These are phyloP conservation scores for Ennomos fuscantarius DNA, from an alignment of 2,888 invertebrate species.

Conservation along the genomic window DNA sequence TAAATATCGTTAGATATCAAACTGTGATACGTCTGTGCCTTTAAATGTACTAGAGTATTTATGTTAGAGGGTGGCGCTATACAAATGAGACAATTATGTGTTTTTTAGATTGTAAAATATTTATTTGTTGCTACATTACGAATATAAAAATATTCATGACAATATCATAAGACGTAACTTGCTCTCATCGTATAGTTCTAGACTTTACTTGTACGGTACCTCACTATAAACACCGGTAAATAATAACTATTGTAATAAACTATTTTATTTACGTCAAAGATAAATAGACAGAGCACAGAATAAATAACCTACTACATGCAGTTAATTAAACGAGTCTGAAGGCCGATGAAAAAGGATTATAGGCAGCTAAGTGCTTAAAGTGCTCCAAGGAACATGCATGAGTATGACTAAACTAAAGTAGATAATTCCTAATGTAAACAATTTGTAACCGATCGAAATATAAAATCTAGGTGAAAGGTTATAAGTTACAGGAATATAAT, in stretches of 20 bases:
- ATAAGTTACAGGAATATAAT: too few relatives aligned
- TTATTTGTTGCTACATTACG: constrained; percentile 49
- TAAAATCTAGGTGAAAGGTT: too few relatives aligned
- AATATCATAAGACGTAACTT: constrained; percentile 34
- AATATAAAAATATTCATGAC: constrained; percentile 31
- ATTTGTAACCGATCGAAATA: too few relatives aligned
- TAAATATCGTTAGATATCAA: constrained; percentile 69
- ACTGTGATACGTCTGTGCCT: constrained; percentile 84
- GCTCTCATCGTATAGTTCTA: constrained; percentile 42
- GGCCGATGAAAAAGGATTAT: too few relatives aligned
- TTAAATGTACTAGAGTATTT: constrained; percentile 63
- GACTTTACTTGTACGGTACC: constrained; percentile 20
- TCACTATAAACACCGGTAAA: too few relatives aligned
- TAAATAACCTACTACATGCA: too few relatives aligned
- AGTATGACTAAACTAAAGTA: too few relatives aligned
- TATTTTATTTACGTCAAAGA: constrained; percentile 3
- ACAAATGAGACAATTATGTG: constrained; percentile 50
- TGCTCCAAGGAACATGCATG: too few relatives aligned
- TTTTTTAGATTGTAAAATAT: constrained; percentile 55
- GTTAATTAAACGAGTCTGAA: too few relatives aligned
- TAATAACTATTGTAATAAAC: too few relatives aligned
- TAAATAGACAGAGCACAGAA: neutral
- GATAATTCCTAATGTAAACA: too few relatives aligned
- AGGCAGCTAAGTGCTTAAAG: too few relatives aligned
- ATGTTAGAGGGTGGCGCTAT: constrained; percentile 72